Evolutionary conservation across 2,797 vertebrate species (phyloP).

Genomic region (Lacerta bilineata): DNA sequence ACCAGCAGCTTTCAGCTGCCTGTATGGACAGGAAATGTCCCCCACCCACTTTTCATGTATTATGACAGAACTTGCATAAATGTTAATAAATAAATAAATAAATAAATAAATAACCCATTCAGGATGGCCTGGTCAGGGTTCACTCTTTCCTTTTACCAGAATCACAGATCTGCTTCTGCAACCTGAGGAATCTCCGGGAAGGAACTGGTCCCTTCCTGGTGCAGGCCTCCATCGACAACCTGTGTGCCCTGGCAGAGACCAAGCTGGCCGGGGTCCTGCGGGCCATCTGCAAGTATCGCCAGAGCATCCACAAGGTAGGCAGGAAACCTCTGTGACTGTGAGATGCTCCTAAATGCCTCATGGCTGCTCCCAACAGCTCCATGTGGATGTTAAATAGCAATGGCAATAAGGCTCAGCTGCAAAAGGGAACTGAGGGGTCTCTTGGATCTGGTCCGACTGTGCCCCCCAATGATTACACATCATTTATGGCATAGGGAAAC

Average conservation of each 20-base stretch:
- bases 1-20: too few relatives aligned
- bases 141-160: neutral
- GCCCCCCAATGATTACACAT: neutral
- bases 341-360: neutral
- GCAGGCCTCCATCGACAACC: neutral
- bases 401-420: neutral
- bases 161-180: conserved; percentile 24
- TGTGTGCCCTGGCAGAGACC: conserved; percentile 25
- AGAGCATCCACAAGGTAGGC: conserved; percentile 42
- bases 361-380: neutral
- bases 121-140: neutral
- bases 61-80: neutral
- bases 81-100: neutral
- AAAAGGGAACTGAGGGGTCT: neutral
- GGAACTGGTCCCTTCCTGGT: conserved; percentile 14
- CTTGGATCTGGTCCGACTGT: neutral
- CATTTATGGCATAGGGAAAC: too few relatives aligned
- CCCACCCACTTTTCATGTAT: neutral
- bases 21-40: neutral
- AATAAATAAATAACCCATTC: neutral
- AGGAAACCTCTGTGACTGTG: too few relatives aligned
- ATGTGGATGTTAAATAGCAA: neutral
- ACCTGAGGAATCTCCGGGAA: conserved; percentile 32
- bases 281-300: conserved; percentile 38
- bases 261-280: conserved; percentile 22